These are phyloP conservation scores for Pteropus alecto DNA, from an alignment of 2,113 vertebrate genomes.

Conservation along the genomic window DNA sequence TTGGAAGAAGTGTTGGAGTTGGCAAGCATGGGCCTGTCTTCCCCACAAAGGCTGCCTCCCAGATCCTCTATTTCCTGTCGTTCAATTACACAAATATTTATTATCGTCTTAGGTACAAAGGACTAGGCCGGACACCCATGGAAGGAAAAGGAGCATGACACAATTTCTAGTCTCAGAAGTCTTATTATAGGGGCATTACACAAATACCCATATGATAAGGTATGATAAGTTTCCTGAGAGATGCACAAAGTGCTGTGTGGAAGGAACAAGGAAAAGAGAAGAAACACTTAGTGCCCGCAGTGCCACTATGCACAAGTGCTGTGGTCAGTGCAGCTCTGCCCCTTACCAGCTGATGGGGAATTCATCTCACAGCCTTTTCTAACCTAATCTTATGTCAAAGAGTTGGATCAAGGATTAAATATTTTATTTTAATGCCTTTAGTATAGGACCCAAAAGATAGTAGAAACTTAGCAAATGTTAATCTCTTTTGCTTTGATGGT, in stretches of 20 bases:
- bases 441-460: neutral
- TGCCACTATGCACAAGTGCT: neutral
- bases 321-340: too few species aligned
- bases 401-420: neutral
- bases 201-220: neutral
- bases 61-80: neutral
- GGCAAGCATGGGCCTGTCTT: conserved; percentile 41
- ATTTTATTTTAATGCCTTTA: neutral
- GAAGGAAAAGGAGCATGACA: neutral
- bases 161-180: neutral
- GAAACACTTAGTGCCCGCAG: neutral
- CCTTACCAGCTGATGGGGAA: neutral
- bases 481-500: neutral
- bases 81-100: neutral
- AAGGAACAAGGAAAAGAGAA: neutral
- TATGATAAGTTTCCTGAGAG: neutral
- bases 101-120: neutral
- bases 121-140: neutral
- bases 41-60: neutral
- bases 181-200: neutral
- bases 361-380: neutral
- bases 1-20: conserved; percentile 9
- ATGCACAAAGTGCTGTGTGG: neutral
- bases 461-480: neutral
- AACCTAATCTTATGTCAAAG: neutral